Evolutionary conservation across 2,888 invertebrate genomes (phyloP), one percentile per base, ranked within the genome.

Genomic region (Phasia obesa): DNA sequence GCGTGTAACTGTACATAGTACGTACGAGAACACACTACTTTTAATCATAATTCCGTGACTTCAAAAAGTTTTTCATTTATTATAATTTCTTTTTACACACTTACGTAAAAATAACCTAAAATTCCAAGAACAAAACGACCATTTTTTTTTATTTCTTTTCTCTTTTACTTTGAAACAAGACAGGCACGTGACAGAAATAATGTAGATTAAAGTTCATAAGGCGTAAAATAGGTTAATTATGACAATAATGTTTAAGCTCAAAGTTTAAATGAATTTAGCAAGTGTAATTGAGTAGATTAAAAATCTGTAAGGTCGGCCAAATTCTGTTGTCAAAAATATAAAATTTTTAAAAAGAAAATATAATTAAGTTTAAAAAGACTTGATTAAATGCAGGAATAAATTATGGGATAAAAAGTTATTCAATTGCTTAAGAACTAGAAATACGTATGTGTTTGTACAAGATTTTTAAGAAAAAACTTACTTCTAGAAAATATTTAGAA

Each of bases 221-320:
- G 75, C 83, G 67, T 75, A 71, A 79, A 83, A 67, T 62, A 73
- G 75, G 65, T 65, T 79, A 83, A 83, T 83, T 83, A 75, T 49
- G 67, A 60, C 27, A 64, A 59, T 31, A 75, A 70, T 62, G 57
- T 44, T 55, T 17, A 64, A 75, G 17, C 55, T 44, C 31, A 65
- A 59, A 67, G 60, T 49, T 70, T 64, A 67, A 69, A 17, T 21
- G 23, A 35, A 81, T 55, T 74, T 42, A 35, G 11, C 19, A 57
- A 38, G 42, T 27, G 51, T 13, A 59, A 57, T 62, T 51, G 59
- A 27, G 31, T 15, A 51, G 59, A 76, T 49, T 15, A 15, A n/a
- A 57, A 67, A 42, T 59, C 27, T 76, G 17, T 53, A 51, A 51
- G 51, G 19, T 42, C 4, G 44, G 3, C 1, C 2, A 9, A 19